phyloP scores from a whole-genome alignment of 2,888 invertebrate species.

The Bellardia bayeri region DNA sequence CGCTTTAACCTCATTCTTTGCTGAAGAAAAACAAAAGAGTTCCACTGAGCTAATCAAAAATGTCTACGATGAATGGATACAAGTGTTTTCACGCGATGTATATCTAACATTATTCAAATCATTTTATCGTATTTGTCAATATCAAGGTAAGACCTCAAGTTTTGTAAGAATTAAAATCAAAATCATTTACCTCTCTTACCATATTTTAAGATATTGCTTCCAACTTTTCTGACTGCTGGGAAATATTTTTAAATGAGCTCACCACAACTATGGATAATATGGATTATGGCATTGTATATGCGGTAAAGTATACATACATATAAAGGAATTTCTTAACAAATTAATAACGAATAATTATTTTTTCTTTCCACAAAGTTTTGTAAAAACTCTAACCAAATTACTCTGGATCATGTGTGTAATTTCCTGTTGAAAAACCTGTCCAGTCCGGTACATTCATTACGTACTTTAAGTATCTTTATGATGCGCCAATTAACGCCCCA shows the following conservation, averaged over 20 bases:
- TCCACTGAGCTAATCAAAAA: conserved; percentile 80
- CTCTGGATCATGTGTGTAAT: conserved; percentile 79
- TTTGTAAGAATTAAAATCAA: background rate
- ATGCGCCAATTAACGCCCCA: conserved; percentile 78
- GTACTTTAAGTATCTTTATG: conserved; percentile 78
- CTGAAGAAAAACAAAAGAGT: conserved; percentile 80
- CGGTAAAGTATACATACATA: conserved; percentile 26
- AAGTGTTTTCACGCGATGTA: conserved; percentile 89
- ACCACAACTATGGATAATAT: conserved; percentile 77
- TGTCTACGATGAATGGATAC: conserved; percentile 89
- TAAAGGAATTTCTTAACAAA: background rate
- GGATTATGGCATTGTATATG: conserved; percentile 79
- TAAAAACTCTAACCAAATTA: conserved; percentile 78
- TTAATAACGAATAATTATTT: background rate
- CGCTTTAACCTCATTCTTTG: conserved; percentile 84
- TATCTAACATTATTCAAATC: conserved; percentile 82
- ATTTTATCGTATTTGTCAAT: conserved; percentile 78
- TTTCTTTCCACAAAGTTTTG: conserved; percentile 77
- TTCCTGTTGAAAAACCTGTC: conserved; percentile 81
- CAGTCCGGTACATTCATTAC: conserved; percentile 77
- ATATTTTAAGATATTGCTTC: conserved; percentile 64
- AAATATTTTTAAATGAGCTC: conserved; percentile 77
- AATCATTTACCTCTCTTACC: background rate
- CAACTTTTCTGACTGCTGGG: conserved; percentile 75
- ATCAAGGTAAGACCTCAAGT: conserved; percentile 67